These are phyloP conservation scores for Pseudomyrmex dendroicus DNA, from an alignment of 1,140 invertebrate genomes.

Conservation along the genomic window DNA sequence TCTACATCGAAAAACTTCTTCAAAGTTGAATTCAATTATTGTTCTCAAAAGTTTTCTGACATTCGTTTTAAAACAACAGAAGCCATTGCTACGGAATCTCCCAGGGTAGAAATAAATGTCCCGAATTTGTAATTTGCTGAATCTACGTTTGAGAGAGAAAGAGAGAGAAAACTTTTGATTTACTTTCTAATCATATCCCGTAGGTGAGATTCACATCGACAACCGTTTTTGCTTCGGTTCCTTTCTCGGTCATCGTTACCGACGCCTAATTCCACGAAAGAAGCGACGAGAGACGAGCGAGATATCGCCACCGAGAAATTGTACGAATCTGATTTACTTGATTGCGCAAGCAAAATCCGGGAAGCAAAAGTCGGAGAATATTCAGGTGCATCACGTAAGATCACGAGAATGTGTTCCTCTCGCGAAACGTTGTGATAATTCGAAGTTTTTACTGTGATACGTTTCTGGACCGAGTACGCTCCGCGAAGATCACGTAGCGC, in stretches of 20 bases:
- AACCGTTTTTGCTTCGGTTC: neutral
- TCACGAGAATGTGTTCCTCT: neutral
- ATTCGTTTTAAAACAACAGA: conserved; percentile 23
- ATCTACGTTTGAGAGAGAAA: neutral
- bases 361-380: neutral
- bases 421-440: conserved; percentile 6
- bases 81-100: neutral
- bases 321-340: neutral
- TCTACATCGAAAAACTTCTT: conserved; percentile 47
- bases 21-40: conserved; percentile 41
- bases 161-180: neutral
- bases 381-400: neutral
- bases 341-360: neutral
- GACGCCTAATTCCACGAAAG: conserved; percentile 8
- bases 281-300: neutral
- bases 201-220: neutral
- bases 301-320: conserved; percentile 15
- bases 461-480: neutral
- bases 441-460: conserved; percentile 5
- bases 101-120: neutral
- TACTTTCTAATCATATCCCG: conserved; percentile 6
- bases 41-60: conserved; percentile 23
- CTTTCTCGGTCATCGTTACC: neutral
- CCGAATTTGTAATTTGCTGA: neutral
- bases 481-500: neutral